Percentiles rank a stretch among this genome's conserved stretches.
phyloP scores from a whole-genome alignment of 1,140 invertebrate species.

The Diorhabda sublineata region DNA sequence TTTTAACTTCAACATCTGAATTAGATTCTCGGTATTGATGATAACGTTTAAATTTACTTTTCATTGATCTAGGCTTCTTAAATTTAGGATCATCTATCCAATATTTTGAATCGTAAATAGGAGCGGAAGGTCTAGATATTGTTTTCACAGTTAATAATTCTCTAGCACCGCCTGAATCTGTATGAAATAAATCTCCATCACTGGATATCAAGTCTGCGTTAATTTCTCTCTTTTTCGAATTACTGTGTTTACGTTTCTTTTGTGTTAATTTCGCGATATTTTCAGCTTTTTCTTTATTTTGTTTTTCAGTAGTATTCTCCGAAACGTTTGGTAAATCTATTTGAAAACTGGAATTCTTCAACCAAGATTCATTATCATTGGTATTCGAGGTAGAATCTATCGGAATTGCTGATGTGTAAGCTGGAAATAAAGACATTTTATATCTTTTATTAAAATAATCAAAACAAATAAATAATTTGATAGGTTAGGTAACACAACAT shows the following conservation, averaged over 20 bases:
- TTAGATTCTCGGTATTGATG: slow-evolving; percentile 39
- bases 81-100: slow-evolving; percentile 34
- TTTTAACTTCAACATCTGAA: slow-evolving; percentile 33
- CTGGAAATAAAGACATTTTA: slow-evolving; percentile 44
- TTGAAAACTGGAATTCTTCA: slow-evolving; percentile 44
- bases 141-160: slow-evolving; percentile 50
- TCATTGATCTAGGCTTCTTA: slow-evolving; percentile 32
- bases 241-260: slow-evolving; percentile 36
- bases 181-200: slow-evolving; percentile 18
- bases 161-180: slow-evolving; percentile 50
- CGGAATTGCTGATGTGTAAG: slow-evolving; percentile 32
- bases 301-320: background rate
- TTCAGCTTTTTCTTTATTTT: background rate
- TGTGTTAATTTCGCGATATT: slow-evolving; percentile 27
- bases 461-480: too few relatives aligned
- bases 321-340: slow-evolving; percentile 13
- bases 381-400: slow-evolving; percentile 17
- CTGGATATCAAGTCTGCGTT: slow-evolving; percentile 3
- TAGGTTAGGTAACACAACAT: too few relatives aligned
- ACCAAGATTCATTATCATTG: slow-evolving; percentile 30
- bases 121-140: slow-evolving; percentile 47
- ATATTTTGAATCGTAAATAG: slow-evolving; percentile 46
- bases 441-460: too few relatives aligned
- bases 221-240: slow-evolving; percentile 16
- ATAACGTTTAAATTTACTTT: slow-evolving; percentile 43